Evolutionary conservation across 2,797 vertebrate genomes (phyloP).

Genomic region (Notolepis coatsorum): DNA sequence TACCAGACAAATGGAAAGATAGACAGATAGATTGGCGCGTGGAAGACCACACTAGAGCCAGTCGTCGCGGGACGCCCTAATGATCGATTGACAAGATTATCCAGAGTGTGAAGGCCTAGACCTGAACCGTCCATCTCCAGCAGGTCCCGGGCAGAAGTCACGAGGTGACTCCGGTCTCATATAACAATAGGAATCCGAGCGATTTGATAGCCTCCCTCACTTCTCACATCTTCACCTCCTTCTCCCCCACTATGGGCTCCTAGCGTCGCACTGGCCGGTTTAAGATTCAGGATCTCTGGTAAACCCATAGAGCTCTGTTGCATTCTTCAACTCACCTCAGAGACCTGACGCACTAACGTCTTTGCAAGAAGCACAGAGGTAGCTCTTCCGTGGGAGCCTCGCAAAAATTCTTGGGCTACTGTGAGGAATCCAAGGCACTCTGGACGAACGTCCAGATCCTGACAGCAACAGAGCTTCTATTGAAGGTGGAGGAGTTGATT

Average conservation of each 20-base stretch:
- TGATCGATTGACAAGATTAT: slow-evolving; percentile 19
- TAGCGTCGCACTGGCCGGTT: slow-evolving; percentile 31
- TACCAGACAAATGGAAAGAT: slow-evolving; percentile 22
- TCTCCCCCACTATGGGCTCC: slow-evolving; percentile 21
- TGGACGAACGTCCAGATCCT: slow-evolving; percentile 35
- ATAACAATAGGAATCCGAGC: slow-evolving; percentile 38
- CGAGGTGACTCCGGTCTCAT: slow-evolving; percentile 23
- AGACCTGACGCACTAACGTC: slow-evolving; percentile 64
- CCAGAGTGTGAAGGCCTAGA: background rate
- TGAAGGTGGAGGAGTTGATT: slow-evolving; percentile 11
- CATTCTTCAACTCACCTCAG: slow-evolving; percentile 68
- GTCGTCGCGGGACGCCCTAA: background rate
- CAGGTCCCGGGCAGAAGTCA: slow-evolving; percentile 24
- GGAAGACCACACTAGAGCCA: slow-evolving; percentile 24
- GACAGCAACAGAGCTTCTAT: slow-evolving; percentile 28
- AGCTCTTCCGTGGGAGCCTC: slow-evolving; percentile 49
- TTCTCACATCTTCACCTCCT: slow-evolving; percentile 27
- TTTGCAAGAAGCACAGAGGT: slow-evolving; percentile 64
- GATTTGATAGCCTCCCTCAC: slow-evolving; percentile 19
- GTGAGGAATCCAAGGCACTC: slow-evolving; percentile 59
- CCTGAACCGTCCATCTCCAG: slow-evolving; percentile 16
- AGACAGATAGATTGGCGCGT: slow-evolving; percentile 20
- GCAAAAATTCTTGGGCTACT: slow-evolving; percentile 56
- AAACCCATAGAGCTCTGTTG: slow-evolving; percentile 68
- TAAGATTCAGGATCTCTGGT: slow-evolving; percentile 59